Evolutionary conservation across 2,888 invertebrate genomes (phyloP).

Genomic region (Campoplex capitator): DNA sequence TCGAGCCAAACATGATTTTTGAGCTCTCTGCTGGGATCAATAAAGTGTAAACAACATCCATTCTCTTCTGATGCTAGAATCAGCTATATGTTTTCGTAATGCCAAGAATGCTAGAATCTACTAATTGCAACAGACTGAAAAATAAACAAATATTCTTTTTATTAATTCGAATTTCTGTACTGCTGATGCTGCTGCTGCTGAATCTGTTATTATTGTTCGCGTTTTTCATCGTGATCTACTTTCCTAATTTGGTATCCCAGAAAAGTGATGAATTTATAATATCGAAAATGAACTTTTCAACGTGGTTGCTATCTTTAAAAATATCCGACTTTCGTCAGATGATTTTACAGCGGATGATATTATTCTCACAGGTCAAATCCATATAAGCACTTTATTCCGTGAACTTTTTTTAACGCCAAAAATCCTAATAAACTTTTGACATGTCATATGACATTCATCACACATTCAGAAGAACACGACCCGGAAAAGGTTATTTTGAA

Average conservation of each 20-base stretch:
- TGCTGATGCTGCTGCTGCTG: too few species aligned
- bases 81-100: neutral
- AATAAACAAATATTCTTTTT: neutral
- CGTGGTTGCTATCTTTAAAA: neutral
- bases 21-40: neutral
- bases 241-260: neutral
- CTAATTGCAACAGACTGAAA: neutral
- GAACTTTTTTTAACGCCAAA: neutral
- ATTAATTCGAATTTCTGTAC: neutral
- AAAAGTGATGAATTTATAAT: too few species aligned
- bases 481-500: neutral
- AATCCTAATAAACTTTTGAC: neutral
- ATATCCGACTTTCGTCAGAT: neutral
- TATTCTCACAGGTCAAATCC: neutral
- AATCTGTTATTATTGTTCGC: neutral
- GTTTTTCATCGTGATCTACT: neutral
- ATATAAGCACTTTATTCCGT: neutral
- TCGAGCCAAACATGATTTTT: slow-evolving; percentile 7
- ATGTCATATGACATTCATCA: neutral
- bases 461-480: neutral
- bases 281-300: too few species aligned
- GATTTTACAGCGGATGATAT: neutral
- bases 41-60: neutral
- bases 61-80: neutral
- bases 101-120: neutral